phyloP scores from a whole-genome alignment of 2,113 vertebrate species.

The Myxocyprinus asiaticus region DNA sequence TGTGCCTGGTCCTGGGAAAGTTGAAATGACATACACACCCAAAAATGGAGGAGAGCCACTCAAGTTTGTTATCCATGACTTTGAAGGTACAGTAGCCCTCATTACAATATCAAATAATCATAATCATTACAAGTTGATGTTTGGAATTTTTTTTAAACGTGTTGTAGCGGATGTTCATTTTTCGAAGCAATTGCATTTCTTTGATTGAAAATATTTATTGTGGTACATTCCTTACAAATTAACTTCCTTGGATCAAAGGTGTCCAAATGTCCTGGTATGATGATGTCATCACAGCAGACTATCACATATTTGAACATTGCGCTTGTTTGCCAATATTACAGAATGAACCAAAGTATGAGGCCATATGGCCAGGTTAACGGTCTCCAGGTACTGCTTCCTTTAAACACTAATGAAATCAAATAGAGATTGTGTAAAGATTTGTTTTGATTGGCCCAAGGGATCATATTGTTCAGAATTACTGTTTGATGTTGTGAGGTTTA shows the following conservation, averaged over 20 bases:
- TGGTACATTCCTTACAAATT: not conserved
- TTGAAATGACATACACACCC: constrained; percentile 93
- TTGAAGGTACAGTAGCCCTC: constrained; percentile 80
- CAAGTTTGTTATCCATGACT: constrained; percentile 85
- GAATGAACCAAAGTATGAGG: constrained; percentile 3
- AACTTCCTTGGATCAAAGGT: not conserved
- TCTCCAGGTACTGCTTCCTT: not conserved
- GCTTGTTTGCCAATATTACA: constrained; percentile 36
- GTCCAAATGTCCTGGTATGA: not conserved
- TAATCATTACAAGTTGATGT: no score
- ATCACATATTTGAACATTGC: not conserved
- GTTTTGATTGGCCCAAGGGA: no score
- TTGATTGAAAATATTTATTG: not conserved
- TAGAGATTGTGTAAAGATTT: not conserved
- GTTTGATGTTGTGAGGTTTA: not conserved
- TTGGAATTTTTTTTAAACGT: not conserved
- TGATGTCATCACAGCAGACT: not conserved
- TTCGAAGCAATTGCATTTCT: no score
- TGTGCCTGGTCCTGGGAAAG: constrained; percentile 89
- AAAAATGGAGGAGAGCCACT: constrained; percentile 79
- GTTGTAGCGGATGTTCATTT: no score
- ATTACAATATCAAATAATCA: not conserved
- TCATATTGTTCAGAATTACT: not conserved
- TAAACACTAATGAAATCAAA: not conserved
- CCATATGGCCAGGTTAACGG: not conserved